These are phyloP conservation scores for Berghia stephanieae DNA, from an alignment of 1,140 invertebrate genomes.

Conservation along the genomic window DNA sequence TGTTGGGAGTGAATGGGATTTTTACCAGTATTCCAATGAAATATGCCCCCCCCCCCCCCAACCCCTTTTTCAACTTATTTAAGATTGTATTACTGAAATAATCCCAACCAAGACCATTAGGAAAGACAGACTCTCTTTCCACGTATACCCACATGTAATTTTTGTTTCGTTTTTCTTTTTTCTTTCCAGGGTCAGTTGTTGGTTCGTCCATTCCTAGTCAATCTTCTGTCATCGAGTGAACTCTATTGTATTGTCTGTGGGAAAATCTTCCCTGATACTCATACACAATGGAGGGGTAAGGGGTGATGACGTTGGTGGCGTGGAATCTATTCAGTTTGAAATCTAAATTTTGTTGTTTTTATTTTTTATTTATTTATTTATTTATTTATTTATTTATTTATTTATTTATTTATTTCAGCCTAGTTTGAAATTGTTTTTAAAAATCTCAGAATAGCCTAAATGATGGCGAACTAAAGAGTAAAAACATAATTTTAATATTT, in stretches of 20 bases:
- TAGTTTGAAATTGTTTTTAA: no score
- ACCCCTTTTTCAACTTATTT: neutral
- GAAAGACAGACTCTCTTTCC: no score
- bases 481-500: no score
- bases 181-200: slow-evolving; percentile 86
- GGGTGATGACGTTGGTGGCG: no score
- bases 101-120: neutral
- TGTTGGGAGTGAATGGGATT: neutral
- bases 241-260: slow-evolving; percentile 94
- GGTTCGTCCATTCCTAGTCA: slow-evolving; percentile 91
- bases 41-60: neutral
- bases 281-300: slow-evolving; percentile 56
- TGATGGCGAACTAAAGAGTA: no score
- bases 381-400: neutral
- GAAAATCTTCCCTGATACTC: slow-evolving; percentile 96
- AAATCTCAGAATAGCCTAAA: no score
- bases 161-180: slow-evolving; percentile 20
- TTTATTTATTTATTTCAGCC: neutral
- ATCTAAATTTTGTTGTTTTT: slow-evolving; percentile 85
- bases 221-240: slow-evolving; percentile 91
- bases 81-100: neutral
- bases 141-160: no score
- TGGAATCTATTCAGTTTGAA: no score
- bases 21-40: neutral
- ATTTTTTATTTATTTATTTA: slow-evolving; percentile 9